Conservation (phyloP, 2,797 vertebrate species). For the Labeo calbasu region DNA sequence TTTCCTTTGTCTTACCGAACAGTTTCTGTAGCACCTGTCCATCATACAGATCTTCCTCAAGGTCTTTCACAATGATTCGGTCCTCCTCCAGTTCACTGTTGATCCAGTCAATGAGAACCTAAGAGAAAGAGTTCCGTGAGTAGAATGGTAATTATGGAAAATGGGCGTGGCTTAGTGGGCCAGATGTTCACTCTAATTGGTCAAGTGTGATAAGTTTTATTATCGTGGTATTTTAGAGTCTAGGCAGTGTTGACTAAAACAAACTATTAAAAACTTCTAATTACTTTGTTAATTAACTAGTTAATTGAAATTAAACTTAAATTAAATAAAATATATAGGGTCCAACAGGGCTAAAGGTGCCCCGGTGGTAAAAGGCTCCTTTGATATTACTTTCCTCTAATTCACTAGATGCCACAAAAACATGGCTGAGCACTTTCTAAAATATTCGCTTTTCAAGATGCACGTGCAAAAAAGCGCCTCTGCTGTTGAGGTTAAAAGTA, state of each 20-base stretch:
- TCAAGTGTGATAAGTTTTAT: background rate
- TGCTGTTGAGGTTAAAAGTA: no score
- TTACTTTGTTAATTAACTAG: background rate
- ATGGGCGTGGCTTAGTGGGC: background rate
- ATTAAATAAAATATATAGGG: background rate
- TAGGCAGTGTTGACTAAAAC: background rate
- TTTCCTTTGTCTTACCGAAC: constrained; percentile 82
- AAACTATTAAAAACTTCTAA: background rate
- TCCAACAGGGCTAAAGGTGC: no score
- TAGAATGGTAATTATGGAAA: background rate
- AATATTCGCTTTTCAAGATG: no score
- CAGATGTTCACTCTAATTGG: background rate
- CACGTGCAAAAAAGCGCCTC: no score
- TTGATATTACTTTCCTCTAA: no score
- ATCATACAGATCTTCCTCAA: constrained; percentile 96
- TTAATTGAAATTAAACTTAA: background rate
- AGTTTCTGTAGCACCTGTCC: constrained; percentile 98
- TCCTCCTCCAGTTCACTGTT: constrained; percentile 94
- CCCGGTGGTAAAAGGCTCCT: no score
- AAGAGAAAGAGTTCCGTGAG: constrained; percentile 21
- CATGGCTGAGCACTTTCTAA: no score
- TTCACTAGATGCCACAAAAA: no score
- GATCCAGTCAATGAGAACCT: constrained; percentile 97
- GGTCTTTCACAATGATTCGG: constrained; percentile 94
- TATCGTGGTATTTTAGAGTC: background rate